Evolutionary conservation across 2,797 vertebrate genomes (phyloP).

Genomic region (Macropus fuliginosus): DNA sequence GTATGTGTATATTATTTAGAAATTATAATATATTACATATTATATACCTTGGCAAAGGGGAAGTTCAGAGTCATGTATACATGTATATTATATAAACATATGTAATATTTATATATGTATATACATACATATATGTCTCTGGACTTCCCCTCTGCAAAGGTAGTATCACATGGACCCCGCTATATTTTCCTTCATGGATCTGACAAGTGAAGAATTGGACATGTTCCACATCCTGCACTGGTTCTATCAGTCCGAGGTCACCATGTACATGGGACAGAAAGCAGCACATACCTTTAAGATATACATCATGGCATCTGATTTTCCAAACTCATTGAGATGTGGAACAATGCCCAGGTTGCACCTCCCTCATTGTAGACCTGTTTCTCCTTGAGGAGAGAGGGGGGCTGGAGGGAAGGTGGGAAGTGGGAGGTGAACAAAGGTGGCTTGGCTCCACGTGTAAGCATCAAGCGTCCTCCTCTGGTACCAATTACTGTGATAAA

Average conservation of each 20-base stretch:
- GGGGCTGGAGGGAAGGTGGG: not conserved
- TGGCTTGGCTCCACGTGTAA: slow-evolving; percentile 69
- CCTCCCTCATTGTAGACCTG: slow-evolving; percentile 35
- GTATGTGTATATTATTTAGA: not conserved
- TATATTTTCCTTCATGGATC: not conserved
- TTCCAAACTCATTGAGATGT: not conserved
- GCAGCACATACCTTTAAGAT: not conserved
- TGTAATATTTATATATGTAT: no score
- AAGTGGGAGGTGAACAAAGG: slow-evolving; percentile 58
- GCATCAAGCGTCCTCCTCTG: slow-evolving; percentile 75
- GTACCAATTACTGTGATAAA: slow-evolving; percentile 74
- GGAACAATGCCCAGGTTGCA: not conserved
- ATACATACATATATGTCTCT: not conserved
- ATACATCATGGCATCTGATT: not conserved
- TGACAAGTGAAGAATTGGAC: not conserved
- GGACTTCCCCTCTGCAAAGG: slow-evolving; percentile 20
- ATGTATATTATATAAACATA: not conserved
- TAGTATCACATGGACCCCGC: not conserved
- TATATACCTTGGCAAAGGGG: not conserved
- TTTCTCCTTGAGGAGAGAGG: slow-evolving; percentile 41
- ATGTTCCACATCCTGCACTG: not conserved
- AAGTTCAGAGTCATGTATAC: not conserved
- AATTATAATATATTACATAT: not conserved
- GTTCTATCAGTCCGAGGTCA: not conserved
- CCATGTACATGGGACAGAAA: not conserved